Evolutionary conservation across 2,797 vertebrate genomes (phyloP), one percentile per base, ranked within the genome.

Genomic region (Numenius phaeopus): DNA sequence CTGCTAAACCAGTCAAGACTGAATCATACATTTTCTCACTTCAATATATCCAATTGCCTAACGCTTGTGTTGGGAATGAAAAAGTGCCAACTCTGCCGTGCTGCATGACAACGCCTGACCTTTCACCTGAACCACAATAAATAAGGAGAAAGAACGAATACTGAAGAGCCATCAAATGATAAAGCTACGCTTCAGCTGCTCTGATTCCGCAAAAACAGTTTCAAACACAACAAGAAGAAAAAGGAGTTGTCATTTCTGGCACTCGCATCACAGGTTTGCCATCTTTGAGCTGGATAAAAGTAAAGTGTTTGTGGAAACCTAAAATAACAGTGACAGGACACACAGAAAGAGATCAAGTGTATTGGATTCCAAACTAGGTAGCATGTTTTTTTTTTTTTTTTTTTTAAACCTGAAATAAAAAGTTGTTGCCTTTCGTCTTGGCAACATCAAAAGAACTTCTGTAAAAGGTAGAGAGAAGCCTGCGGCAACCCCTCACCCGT

Each of bases 261-360:
- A 72, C 37, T 85, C 52, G 26, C 44, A 82, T 87, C 50, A 90
- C 76, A 86, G 69, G 76, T 77, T 42, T 94, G 85, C 47, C 70
- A 76, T 46, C 57, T 54, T 90, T 73, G 23, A 62, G 71, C 50
- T 65, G 24, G 62, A 90, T 94, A 86, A 94, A 95, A 97, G 61
- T 44, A 76, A 93, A 96, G n/a, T 62, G 71, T 80, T 86, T 94
- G 77, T 5, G 5, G 77, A 90, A 94, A 88, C 30, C 54, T 49
- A 88, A 91, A 97, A 92, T 65, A 87, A 59, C 94, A 93, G 67
- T 83, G 93, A 94, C 71, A 76, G 57, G 49, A 94, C 66, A 54
- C 50, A 66, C 0, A 70, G 46, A 42, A 50, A 67, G 52, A 84
- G 71, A 88, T 94, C 69, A 89, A 77, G 30, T 11, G 22, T 37